Percentiles rank a stretch among this genome's conserved stretches.
These are phyloP conservation scores for Boulengeromyrus knoepffleri DNA, from an alignment of 2,113 vertebrate genomes.

Conservation along the genomic window DNA sequence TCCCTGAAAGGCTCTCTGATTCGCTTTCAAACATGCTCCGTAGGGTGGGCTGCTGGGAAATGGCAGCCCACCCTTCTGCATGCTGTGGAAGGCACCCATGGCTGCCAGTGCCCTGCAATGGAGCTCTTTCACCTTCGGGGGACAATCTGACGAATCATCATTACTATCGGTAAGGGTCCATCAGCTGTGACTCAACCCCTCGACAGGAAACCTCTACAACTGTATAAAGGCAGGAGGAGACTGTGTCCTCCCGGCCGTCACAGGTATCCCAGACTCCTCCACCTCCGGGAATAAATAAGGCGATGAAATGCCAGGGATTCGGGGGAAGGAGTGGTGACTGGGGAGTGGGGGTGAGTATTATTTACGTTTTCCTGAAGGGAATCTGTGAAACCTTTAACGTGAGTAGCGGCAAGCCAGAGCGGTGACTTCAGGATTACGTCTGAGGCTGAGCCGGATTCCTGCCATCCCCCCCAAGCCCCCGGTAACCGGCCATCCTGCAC, in stretches of 20 bases:
- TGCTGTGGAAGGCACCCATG: background rate
- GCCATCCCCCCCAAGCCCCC: background rate
- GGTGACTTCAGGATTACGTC: background rate
- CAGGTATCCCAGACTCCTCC: background rate
- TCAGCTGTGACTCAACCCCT: background rate
- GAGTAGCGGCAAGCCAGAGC: background rate
- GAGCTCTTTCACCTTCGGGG: background rate
- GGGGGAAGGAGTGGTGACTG: background rate
- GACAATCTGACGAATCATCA: background rate
- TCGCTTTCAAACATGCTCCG: background rate
- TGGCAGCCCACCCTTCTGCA: background rate
- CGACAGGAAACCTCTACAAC: background rate
- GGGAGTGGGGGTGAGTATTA: background rate
- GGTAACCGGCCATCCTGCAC: background rate
- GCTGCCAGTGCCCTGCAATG: background rate
- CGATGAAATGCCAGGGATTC: background rate
- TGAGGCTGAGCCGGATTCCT: background rate
- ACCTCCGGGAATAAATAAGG: background rate
- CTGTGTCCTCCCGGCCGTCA: background rate
- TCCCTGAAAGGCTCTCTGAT: background rate
- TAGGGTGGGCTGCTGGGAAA: background rate
- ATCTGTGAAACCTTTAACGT: background rate
- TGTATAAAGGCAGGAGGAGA: background rate
- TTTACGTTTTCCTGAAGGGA: constrained; percentile 1
- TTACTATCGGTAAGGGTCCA: background rate